Base-by-base conservation (phyloP, 2,797 vertebrate species). In the Psittacula echo region DNA sequence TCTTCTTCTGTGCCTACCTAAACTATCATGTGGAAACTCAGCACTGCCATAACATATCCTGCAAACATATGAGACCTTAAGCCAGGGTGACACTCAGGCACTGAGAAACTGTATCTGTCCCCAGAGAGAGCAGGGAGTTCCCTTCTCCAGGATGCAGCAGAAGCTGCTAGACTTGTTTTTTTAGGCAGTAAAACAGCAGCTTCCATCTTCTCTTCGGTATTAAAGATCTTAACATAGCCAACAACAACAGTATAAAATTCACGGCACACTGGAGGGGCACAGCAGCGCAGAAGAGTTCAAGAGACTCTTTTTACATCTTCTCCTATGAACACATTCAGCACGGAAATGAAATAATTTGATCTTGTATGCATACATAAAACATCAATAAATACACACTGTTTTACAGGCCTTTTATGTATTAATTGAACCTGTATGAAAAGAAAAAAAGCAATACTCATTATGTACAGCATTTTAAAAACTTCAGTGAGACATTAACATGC, bases 231-330 rank as follows among this genome's bases (percentile, higher is more conserved):
- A 53, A 39, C 0, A 3, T 20, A 65, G 78, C 89, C 86, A 96
- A 85, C 44, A 92, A 58, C 68, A 94, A 80, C 53, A 92, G 29
- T 19, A 71, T 72, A 83, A 95, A 87, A 94, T 71, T 90, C 44
- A 88, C 1, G 0, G 56, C 23, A 17, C 26, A 71, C 32, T 53
- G 48, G 42, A 91, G 90, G 47, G 51, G 67, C 41, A 82, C 18
- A 79, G 56, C 74, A 83, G 29, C 4, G 3, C 66, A 71, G 37
- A 76, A 39, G 50, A 81, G 76, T 50, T 89, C 50, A 89, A 80
- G 53, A 90, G 30, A 62, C 12, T 70, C 29, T 60, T 92, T 85
- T 82, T 60, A 87, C 18, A 56, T 44, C 37, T 12, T 39, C 13
- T 82, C 26, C 68, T 74, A 85, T 10, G 37, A 89, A 68, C 8